Evolutionary conservation across 2,888 invertebrate species (phyloP), one percentile per base, ranked within the genome.

Genomic region (Callinectes sapidus): DNA sequence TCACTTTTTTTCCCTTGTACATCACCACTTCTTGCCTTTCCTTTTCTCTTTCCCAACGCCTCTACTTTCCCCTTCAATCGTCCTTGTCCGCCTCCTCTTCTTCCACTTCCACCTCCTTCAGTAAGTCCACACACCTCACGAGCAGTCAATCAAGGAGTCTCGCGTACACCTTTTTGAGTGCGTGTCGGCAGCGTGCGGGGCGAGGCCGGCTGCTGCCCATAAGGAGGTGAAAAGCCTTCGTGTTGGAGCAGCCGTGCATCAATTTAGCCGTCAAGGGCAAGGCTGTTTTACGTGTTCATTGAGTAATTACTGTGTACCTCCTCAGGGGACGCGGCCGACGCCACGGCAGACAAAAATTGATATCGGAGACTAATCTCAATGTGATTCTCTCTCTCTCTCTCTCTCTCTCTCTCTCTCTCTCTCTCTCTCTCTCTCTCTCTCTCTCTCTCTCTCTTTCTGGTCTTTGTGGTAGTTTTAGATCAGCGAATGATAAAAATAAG

Each of bases 221-320:
- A 90, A 81, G 90, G 61, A 77, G 86, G 90, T 90, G 90, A 90
- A 90, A 90, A 90, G 54, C 85, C 86, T 86, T 86, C 87, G 87
- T 87, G 88, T 91, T 35, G 28, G 91, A 66, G 54, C 66, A 87
- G 86, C 61, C 61, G 71, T 32, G 88, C 87, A 88, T 91, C 91
- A 91, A 91, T 91, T 91, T 88, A 77, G 87, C 71, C 91, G 91
- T 91, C 91, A 91, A 32, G 71, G 87, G 87, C 23, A 28, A 91
- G 77, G 87, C 88, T 91, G 91, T 91, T 91, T 88, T 91, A 87
- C 91, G 87, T 91, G 91, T 91, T 91, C 71, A 87, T 87, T 87
- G 77, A 87, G 91, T 91, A 91, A 91, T 91, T 91, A 88, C 91
- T 13, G 35, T 61, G 61, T 91, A 32, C 48, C 35, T 48, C 91